Evolutionary conservation across 2,888 invertebrate genomes (phyloP).

Genomic region (Ennomos quercinarius): DNA sequence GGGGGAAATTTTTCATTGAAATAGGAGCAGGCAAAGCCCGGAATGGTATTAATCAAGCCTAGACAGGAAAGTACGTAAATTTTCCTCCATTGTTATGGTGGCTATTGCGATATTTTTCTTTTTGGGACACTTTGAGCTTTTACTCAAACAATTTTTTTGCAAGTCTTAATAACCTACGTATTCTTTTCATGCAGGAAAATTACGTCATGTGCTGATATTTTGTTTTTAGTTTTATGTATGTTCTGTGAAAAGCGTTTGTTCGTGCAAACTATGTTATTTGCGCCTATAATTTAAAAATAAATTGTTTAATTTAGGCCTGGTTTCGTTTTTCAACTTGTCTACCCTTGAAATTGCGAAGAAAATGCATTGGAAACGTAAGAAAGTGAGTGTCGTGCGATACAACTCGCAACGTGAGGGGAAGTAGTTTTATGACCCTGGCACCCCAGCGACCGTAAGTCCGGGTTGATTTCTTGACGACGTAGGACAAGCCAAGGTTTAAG

Average conservation of each 20-base stretch:
- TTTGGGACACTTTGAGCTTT: no score
- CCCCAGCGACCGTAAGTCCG: constrained; percentile 74
- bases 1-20: constrained; percentile 79
- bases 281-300: no score
- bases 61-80: constrained; percentile 53
- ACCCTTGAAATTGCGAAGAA: constrained; percentile 18
- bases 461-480: constrained; percentile 73
- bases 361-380: constrained; percentile 43
- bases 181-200: no score
- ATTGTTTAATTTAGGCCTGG: no score
- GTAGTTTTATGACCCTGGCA: constrained; percentile 80
- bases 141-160: no score
- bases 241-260: not conserved
- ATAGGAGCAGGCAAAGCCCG: constrained; percentile 64
- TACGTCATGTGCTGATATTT: no score
- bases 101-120: not conserved
- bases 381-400: constrained; percentile 58
- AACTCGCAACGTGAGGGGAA: constrained; percentile 70
- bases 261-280: no score
- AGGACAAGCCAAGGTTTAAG: constrained; percentile 53
- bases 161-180: no score
- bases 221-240: not conserved
- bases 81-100: constrained; percentile 7
- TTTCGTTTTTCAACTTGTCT: not conserved
- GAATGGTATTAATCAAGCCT: constrained; percentile 70